phyloP scores from a whole-genome alignment of 2,888 invertebrate genomes.

The Dioctria linearis region DNA sequence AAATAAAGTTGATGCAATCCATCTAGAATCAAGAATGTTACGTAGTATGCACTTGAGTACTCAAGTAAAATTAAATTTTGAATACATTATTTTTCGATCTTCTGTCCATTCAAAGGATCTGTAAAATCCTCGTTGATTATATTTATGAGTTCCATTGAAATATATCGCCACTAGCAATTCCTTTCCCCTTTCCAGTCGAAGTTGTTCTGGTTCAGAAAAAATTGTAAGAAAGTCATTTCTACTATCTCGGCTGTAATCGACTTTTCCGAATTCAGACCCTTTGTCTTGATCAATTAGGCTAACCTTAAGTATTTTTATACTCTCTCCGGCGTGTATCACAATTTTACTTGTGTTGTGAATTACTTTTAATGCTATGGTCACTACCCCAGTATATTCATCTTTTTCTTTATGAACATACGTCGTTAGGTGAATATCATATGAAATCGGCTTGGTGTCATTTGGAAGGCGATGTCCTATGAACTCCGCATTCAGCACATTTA shows the following conservation, averaged over 20 bases:
- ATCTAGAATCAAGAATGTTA: neutral
- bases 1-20: conserved; percentile 72
- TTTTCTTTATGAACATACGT: neutral
- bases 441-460: neutral
- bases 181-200: neutral
- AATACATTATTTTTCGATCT: conserved; percentile 56
- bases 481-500: no score
- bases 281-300: neutral
- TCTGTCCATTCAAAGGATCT: conserved; percentile 73
- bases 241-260: neutral
- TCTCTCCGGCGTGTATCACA: neutral
- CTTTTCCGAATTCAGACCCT: neutral
- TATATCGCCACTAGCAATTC: neutral
- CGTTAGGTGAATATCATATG: neutral
- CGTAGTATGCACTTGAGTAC: no score
- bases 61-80: no score
- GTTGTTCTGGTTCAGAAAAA: neutral
- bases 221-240: neutral
- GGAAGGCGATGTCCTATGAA: neutral
- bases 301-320: neutral
- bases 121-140: conserved; percentile 77
- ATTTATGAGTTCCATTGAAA: conserved; percentile 59
- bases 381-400: neutral
- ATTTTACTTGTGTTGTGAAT: neutral
- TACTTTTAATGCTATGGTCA: neutral